Evolutionary conservation across 2,888 invertebrate genomes (phyloP), one percentile per base, ranked within the genome.

Genomic region (Perithous albicinctus): DNA sequence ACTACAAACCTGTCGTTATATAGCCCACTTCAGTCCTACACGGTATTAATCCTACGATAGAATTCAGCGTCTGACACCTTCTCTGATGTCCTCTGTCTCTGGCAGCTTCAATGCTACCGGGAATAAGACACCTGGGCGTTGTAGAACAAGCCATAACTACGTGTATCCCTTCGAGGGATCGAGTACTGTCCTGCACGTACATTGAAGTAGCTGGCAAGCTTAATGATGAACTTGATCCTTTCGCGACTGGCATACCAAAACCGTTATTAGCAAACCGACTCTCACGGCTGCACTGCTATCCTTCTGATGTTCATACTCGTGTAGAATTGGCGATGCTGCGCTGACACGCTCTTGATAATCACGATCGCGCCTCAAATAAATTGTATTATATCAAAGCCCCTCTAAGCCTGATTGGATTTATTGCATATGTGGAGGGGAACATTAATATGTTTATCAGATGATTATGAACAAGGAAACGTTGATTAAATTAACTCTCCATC

Each of bases 191-290:
- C 61, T 63, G 66, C 82, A 76, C 78, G 78, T 78, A 78, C 78
- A 20, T 61, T 59, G n/a, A 82, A 72, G 78, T 78, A 67, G 75
- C 75, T 18, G 78, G 59, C 75, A 61, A 78, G 75, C 75, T 78
- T 82, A 78, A 82, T 82, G 82, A 78, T 75, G 75, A 75, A 76
- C 75, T 67, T 75, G 78, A 78, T 75, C 78, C 82, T 82, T 78
- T 67, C 75, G 70, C 75, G 78, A 75, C 70, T 61, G 59, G 78
- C 82, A 82, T 82, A 75, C 69, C 70, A 75, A 82, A 75, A 75
- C 78, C 75, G 26, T 78, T 82, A 82, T 82, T 78, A 75, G 70
- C 70, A 75, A 75, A 48, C 43, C 64, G 51, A 51, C 46, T 15
- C 66, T 77, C 61, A 51, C 8, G 51, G 51, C 63, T 29, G 63